phyloP scores from a whole-genome alignment of 2,113 vertebrate genomes.

The Tor tambroides region DNA sequence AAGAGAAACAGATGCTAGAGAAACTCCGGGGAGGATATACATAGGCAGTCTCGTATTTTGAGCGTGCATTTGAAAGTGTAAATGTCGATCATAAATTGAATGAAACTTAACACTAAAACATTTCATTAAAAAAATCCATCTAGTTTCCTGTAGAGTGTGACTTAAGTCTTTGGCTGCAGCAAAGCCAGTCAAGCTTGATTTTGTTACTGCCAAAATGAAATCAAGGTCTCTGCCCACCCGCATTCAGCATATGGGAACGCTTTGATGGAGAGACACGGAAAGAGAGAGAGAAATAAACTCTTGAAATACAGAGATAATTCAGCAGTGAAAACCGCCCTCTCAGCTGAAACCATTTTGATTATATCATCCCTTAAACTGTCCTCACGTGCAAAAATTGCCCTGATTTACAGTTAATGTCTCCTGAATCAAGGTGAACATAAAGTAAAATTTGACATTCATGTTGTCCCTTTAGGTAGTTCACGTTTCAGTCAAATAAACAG shows the following conservation, averaged over 20 bases:
- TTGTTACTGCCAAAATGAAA: conserved; percentile 58
- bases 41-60: conserved; percentile 13
- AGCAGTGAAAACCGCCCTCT: conserved; percentile 30
- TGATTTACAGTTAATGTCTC: not conserved
- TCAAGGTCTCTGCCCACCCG: conserved; percentile 62
- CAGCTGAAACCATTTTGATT: conserved; percentile 29
- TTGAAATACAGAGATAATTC: conserved; percentile 46
- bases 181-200: conserved; percentile 45
- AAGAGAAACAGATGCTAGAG: conserved; percentile 47
- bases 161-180: conserved; percentile 46
- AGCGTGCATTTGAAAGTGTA: not conserved
- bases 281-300: conserved; percentile 39
- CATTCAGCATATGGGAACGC: conserved; percentile 63
- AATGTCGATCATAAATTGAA: conserved; percentile 15
- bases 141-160: conserved; percentile 42
- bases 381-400: not conserved
- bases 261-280: conserved; percentile 42
- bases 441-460: not conserved
- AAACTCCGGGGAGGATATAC: not conserved
- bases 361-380: conserved; percentile 35
- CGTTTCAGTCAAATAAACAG: not conserved
- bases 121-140: conserved; percentile 21
- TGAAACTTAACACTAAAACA: conserved; percentile 32
- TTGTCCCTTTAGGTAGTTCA: not conserved
- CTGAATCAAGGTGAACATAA: not conserved